These are phyloP conservation scores for Furcula furcula DNA, from an alignment of 2,888 invertebrate species.

Conservation along the genomic window DNA sequence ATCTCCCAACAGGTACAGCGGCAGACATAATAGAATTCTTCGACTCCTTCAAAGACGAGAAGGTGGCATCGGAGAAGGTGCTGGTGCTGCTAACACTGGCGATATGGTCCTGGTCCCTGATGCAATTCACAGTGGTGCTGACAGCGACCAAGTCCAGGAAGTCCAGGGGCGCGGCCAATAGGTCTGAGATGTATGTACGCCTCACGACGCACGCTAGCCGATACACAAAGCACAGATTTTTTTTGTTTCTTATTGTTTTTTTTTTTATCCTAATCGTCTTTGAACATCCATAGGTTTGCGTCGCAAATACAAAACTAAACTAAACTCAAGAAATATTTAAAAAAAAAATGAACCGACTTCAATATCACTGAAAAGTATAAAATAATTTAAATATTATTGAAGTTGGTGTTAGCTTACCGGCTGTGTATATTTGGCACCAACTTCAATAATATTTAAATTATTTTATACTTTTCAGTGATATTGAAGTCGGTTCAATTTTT, in stretches of 20 bases:
- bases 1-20: slow-evolving; percentile 89
- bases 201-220: slow-evolving; percentile 20
- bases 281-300: neutral
- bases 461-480: too few relatives aligned
- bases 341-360: too few relatives aligned
- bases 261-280: neutral
- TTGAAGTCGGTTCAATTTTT: too few relatives aligned
- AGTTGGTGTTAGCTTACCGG: too few relatives aligned
- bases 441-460: too few relatives aligned
- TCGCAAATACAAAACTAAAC: too few relatives aligned
- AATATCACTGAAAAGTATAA: too few relatives aligned
- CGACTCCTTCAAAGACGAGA: slow-evolving; percentile 96
- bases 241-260: neutral
- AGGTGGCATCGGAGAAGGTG: slow-evolving; percentile 88
- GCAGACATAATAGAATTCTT: slow-evolving; percentile 98
- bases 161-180: slow-evolving; percentile 84
- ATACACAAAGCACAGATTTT: neutral
- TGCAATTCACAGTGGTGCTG: slow-evolving; percentile 96
- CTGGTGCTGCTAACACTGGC: slow-evolving; percentile 92
- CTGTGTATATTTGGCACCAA: too few relatives aligned
- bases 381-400: too few relatives aligned
- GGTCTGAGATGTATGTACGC: slow-evolving; percentile 78
- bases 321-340: too few relatives aligned
- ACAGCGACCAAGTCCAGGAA: slow-evolving; percentile 93
- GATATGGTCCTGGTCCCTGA: slow-evolving; percentile 96